Conservation (phyloP, 2,113 vertebrate genomes). For the Sturnus vulgaris region DNA sequence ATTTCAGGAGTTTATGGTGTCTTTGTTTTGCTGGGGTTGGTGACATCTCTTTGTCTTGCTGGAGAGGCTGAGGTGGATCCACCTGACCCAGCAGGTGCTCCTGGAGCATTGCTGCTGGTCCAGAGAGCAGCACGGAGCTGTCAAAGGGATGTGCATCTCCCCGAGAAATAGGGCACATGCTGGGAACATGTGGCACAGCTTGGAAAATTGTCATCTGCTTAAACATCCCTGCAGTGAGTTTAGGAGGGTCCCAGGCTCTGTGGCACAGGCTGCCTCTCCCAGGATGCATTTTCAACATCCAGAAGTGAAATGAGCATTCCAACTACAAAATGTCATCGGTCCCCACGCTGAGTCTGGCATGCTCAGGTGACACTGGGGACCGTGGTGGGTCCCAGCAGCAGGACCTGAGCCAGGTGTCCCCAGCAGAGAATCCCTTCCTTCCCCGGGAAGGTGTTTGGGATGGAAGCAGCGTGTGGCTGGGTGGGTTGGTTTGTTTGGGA, state of each 20-base stretch:
- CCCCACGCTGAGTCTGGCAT: background rate
- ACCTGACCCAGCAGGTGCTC: fast-evolving
- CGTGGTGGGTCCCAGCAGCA: fast-evolving
- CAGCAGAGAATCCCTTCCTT: background rate
- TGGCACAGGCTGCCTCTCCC: background rate
- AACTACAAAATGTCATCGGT: fast-evolving
- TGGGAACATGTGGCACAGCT: background rate
- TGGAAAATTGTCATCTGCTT: background rate
- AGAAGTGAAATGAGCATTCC: fast-evolving
- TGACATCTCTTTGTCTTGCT: background rate
- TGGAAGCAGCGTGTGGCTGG: background rate
- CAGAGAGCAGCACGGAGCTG: background rate
- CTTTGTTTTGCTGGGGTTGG: background rate
- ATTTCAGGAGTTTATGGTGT: background rate
- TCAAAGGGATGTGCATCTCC: background rate
- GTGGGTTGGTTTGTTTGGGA: conserved; percentile 45
- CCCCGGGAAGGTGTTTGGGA: background rate
- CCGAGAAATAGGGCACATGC: fast-evolving
- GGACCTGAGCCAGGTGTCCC: background rate
- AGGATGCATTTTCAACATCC: background rate
- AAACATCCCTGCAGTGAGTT: fast-evolving
- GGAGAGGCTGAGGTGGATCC: background rate
- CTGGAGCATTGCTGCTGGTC: background rate
- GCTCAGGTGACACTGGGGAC: background rate
- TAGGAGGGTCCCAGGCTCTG: background rate